A percentile compares a stretch with the other conserved stretches of the same genome.
Conservation (phyloP, 2,797 vertebrate species). For the Siniperca scherzeri region DNA sequence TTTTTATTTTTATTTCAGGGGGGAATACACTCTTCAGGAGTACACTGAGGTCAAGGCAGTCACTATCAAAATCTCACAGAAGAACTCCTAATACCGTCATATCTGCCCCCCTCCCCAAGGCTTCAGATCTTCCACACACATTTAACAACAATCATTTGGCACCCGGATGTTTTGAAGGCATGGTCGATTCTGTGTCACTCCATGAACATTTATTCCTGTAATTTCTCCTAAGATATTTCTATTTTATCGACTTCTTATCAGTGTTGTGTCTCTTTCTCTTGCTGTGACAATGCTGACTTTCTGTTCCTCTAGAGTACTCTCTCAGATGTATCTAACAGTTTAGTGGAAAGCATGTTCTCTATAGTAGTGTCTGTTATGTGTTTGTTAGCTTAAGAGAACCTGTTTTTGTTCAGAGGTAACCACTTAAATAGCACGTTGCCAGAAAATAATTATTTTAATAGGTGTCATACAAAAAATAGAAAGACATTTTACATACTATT, state of each 20-base stretch:
- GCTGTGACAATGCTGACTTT: background rate
- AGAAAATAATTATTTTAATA: slow-evolving; percentile 59
- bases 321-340: slow-evolving; percentile 9
- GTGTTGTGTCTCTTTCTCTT: background rate
- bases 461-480: slow-evolving; percentile 65
- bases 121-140: slow-evolving; percentile 3
- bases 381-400: slow-evolving; percentile 2
- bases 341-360: slow-evolving; percentile 16
- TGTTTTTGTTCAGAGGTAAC: slow-evolving; percentile 13
- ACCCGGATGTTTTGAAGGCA: background rate
- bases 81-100: slow-evolving; percentile 86
- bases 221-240: slow-evolving; percentile 6
- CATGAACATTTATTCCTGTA: background rate
- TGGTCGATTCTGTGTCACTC: background rate
- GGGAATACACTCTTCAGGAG: slow-evolving; percentile 90
- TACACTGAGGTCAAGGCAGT: slow-evolving; percentile 93
- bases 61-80: slow-evolving; percentile 91
- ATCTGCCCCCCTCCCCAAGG: too few relatives aligned
- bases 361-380: background rate
- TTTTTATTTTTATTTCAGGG: slow-evolving; percentile 76
- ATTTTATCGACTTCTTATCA: slow-evolving; percentile 12
- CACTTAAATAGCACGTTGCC: slow-evolving; percentile 39
- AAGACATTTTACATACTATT: slow-evolving; percentile 61
- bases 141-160: background rate
- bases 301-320: slow-evolving; percentile 5